Evolutionary conservation across 30 jellyfish, hydroid and myxozoan genomes (phyloP).

Genomic region (Nemopilema nomurai): DNA sequence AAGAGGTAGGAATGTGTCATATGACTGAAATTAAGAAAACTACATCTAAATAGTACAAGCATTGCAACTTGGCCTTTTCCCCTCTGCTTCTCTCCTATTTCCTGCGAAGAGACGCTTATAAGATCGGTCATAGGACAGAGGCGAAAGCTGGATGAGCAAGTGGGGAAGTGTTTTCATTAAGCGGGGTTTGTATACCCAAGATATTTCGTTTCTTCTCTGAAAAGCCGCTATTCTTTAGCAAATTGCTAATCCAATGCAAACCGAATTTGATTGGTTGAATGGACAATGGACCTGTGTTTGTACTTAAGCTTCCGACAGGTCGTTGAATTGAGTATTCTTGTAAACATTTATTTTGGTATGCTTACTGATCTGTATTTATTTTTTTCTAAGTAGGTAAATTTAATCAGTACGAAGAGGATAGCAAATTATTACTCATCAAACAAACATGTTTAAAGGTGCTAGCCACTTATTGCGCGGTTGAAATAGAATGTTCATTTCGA

Average conservation of each 20-base stretch:
- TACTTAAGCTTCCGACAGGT: slow-evolving; percentile 46
- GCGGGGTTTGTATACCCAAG: slow-evolving; percentile 15
- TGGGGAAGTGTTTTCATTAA: slow-evolving; percentile 34
- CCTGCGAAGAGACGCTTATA: too few species aligned
- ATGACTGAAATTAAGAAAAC: too few species aligned
- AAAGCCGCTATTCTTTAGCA: slow-evolving; percentile 42
- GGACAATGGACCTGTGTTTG: slow-evolving; percentile 33
- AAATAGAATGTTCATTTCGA: neutral
- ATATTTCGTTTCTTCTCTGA: slow-evolving; percentile 28
- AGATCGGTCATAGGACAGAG: slow-evolving; percentile 57
- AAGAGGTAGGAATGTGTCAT: too few species aligned
- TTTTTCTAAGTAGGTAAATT: slow-evolving; percentile 34
- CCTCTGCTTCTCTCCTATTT: too few species aligned
- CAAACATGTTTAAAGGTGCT: neutral
- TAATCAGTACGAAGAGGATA: slow-evolving; percentile 31
- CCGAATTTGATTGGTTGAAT: slow-evolving; percentile 42
- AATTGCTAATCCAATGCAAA: slow-evolving; percentile 52
- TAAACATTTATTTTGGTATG: slow-evolving; percentile 15
- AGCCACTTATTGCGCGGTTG: neutral
- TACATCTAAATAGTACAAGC: too few species aligned
- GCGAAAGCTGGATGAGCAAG: slow-evolving; percentile 11
- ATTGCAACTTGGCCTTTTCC: too few species aligned
- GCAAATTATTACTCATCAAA: slow-evolving; percentile 19
- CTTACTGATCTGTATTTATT: slow-evolving; percentile 25
- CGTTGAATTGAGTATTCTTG: slow-evolving; percentile 26